Evolutionary conservation across 1,140 invertebrate genomes (phyloP).

Genomic region (Drosophila pseudoananassae): DNA sequence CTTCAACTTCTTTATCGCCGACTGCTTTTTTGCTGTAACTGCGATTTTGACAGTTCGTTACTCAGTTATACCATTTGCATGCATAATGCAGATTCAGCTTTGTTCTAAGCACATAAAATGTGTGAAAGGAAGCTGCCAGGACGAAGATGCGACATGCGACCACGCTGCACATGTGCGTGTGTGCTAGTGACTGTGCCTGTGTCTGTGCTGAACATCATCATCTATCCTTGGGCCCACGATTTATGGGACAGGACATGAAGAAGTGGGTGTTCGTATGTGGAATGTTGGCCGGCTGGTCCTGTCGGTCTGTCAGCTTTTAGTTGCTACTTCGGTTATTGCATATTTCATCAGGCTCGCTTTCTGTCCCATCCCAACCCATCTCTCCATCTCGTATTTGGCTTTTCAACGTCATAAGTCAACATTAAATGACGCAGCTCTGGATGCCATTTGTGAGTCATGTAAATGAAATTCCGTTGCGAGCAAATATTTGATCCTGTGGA

Average conservation of each 20-base stretch:
- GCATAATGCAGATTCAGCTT: slow-evolving; percentile 62
- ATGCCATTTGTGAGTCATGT: slow-evolving; percentile 53
- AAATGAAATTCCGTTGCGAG: slow-evolving; percentile 53
- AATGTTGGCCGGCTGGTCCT: slow-evolving; percentile 10
- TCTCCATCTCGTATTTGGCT: not conserved
- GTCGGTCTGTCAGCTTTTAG: slow-evolving; percentile 43
- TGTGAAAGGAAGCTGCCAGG: slow-evolving; percentile 13
- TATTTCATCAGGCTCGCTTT: slow-evolving; percentile 50
- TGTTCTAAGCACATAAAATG: slow-evolving; percentile 55
- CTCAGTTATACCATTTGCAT: slow-evolving; percentile 78
- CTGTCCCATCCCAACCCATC: not conserved
- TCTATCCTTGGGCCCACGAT: slow-evolving; percentile 45
- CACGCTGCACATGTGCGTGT: slow-evolving; percentile 26
- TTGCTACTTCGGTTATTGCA: slow-evolving; percentile 66
- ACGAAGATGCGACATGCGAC: slow-evolving; percentile 30
- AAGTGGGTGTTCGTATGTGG: slow-evolving; percentile 4
- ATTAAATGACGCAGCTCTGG: slow-evolving; percentile 42
- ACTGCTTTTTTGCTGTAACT: slow-evolving; percentile 55
- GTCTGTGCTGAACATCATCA: slow-evolving; percentile 41
- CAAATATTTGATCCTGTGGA: slow-evolving; percentile 31
- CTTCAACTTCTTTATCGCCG: slow-evolving; percentile 2
- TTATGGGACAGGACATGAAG: slow-evolving; percentile 52
- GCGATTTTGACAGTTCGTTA: slow-evolving; percentile 81
- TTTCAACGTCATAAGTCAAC: slow-evolving; percentile 38
- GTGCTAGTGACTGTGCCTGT: not conserved